These are phyloP conservation scores for Stichodactyla mertensii DNA, from an alignment of 64 coral and sea anemone genomes.

Conservation along the genomic window DNA sequence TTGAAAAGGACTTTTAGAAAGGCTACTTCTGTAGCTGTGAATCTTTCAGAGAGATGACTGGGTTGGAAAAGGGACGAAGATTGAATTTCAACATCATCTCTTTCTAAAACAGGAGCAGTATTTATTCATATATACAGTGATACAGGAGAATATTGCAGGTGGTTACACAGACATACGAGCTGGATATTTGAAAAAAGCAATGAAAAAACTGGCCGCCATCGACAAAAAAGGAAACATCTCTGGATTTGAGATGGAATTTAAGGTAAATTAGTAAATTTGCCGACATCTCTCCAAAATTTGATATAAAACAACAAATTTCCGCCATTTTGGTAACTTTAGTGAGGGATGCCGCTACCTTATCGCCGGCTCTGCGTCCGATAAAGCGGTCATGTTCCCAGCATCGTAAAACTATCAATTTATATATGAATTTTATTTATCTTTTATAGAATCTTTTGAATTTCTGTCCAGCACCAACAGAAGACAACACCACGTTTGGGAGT, in stretches of 20 bases:
- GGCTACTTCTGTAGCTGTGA: too few relatives aligned
- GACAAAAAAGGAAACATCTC: slow-evolving; percentile 24
- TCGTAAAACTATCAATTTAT: too few relatives aligned
- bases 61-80: too few relatives aligned
- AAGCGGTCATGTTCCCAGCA: too few relatives aligned
- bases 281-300: too few relatives aligned
- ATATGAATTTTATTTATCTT: not conserved
- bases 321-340: too few relatives aligned
- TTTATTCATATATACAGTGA: slow-evolving; percentile 55
- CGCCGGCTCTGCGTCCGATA: too few relatives aligned
- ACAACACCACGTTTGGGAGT: not conserved
- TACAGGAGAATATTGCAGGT: slow-evolving; percentile 56
- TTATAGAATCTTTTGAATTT: not conserved
- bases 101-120: slow-evolving; percentile 53
- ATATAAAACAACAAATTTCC: too few relatives aligned
- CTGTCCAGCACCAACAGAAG: not conserved
- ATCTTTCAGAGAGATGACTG: too few relatives aligned
- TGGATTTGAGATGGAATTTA: slow-evolving; percentile 59
- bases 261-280: slow-evolving; percentile 16
- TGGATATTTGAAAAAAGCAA: slow-evolving; percentile 18
- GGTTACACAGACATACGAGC: slow-evolving; percentile 66
- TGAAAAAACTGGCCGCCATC: slow-evolving; percentile 33
- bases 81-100: too few relatives aligned
- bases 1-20: too few relatives aligned
- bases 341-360: too few relatives aligned